These are phyloP conservation scores for Oreochromis aureus DNA, from an alignment of 2,113 vertebrate species.

Conservation along the genomic window DNA sequence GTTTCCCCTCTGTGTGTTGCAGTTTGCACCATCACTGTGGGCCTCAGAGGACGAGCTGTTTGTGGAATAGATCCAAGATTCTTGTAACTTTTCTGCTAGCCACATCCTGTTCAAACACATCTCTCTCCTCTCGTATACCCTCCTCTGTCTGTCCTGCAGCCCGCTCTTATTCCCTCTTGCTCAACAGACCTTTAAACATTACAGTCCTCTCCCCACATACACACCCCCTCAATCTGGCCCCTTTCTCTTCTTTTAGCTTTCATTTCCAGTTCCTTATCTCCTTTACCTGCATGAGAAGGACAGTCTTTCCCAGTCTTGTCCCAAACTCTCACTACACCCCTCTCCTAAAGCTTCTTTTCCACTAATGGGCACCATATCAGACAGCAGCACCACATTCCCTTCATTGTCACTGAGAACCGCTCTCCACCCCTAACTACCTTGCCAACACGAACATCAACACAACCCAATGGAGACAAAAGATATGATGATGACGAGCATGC, in stretches of 20 bases:
- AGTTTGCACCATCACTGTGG: constrained; percentile 2
- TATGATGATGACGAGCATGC: constrained; percentile 67
- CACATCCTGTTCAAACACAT: constrained; percentile 22
- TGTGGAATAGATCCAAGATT: constrained; percentile 30
- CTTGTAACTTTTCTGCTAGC: neutral
- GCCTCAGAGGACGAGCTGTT: neutral
- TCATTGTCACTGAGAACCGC: constrained; percentile 23
- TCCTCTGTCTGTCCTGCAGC: neutral
- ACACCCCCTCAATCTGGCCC: constrained; percentile 1
- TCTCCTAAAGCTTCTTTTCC: constrained; percentile 18
- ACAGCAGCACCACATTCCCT: constrained; percentile 47
- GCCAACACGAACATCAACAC: constrained; percentile 38
- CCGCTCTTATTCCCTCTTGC: neutral
- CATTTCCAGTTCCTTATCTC: neutral
- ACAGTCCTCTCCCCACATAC: neutral
- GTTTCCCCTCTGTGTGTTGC: constrained; percentile 12
- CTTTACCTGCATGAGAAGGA: constrained; percentile 1
- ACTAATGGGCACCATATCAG: constrained; percentile 70
- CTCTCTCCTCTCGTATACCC: neutral
- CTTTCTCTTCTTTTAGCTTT: neutral
- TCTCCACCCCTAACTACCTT: constrained; percentile 42
- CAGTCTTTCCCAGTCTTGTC: neutral
- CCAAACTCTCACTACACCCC: neutral
- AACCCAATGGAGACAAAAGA: constrained; percentile 83
- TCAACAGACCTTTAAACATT: neutral